Conservation (phyloP, 1,140 invertebrate genomes). For the Temnothorax curvispinosus region DNA sequence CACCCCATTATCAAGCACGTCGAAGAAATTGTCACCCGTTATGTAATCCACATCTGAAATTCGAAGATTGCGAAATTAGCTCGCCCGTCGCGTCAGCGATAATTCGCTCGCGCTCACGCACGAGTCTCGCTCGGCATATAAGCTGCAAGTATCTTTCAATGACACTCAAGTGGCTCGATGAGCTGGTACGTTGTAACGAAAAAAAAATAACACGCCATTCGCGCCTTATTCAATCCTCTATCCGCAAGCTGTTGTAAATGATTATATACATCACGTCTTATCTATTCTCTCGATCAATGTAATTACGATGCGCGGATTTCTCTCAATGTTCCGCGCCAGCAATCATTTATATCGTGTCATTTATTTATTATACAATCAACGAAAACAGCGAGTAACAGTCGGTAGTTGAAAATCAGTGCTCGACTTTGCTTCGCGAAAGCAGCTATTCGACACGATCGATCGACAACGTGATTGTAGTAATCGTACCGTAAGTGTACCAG, state of each 20-base stretch:
- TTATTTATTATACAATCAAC: not conserved
- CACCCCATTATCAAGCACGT: slow-evolving; percentile 92
- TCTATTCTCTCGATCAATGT: not conserved
- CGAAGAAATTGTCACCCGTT: slow-evolving; percentile 92
- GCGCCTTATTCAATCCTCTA: not conserved
- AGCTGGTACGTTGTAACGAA: slow-evolving; percentile 46
- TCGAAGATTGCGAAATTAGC: slow-evolving; percentile 35
- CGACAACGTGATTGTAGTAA: slow-evolving; percentile 22
- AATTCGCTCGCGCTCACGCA: not conserved
- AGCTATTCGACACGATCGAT: slow-evolving; percentile 18
- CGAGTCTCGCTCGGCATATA: not conserved
- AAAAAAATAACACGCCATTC: slow-evolving; percentile 16
- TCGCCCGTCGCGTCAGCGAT: not conserved
- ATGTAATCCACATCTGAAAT: slow-evolving; percentile 90
- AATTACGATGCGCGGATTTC: not conserved
- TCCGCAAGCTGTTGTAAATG: not conserved
- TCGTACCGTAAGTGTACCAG: slow-evolving; percentile 30
- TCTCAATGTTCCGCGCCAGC: not conserved
- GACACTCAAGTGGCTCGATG: slow-evolving; percentile 44
- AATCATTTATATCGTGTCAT: not conserved
- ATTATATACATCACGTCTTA: not conserved
- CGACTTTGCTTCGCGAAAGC: not conserved
- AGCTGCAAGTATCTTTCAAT: slow-evolving; percentile 27
- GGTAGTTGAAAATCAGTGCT: not conserved
- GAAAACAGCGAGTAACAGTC: not conserved